Conservation (phyloP, 2,888 invertebrate species). For the Diarsia brunnea region DNA sequence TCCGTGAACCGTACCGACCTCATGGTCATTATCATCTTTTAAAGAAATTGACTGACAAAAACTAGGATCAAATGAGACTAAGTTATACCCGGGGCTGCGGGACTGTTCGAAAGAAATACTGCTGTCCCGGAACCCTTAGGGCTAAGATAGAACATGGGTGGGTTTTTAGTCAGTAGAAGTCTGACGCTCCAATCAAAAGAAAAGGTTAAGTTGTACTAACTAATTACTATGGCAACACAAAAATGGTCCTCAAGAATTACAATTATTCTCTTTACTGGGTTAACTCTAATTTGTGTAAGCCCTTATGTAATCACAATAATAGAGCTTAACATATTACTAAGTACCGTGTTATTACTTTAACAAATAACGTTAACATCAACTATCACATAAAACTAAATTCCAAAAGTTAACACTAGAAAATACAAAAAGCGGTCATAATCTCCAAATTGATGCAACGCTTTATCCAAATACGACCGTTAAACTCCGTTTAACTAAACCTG, state of each 20-base stretch:
- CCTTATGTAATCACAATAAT: neutral
- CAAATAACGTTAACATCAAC: conserved; percentile 14
- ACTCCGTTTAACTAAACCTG: conserved; percentile 29
- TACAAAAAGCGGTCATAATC: conserved; percentile 40
- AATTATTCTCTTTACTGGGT: neutral
- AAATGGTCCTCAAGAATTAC: neutral
- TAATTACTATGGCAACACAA: neutral
- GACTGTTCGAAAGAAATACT: too few species aligned
- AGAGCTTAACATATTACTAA: neutral
- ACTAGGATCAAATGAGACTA: neutral
- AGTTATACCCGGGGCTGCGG: neutral
- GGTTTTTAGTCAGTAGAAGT: too few species aligned
- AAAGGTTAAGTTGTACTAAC: neutral
- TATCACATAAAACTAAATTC: conserved; percentile 23
- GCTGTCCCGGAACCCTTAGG: too few species aligned
- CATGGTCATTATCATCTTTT: too few species aligned
- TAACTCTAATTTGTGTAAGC: neutral
- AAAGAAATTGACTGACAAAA: neutral
- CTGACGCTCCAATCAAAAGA: too few species aligned
- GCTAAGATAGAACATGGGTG: too few species aligned
- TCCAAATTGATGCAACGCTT: conserved; percentile 43
- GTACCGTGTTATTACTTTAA: neutral
- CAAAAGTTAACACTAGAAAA: conserved; percentile 36
- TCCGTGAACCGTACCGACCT: too few species aligned
- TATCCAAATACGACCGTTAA: conserved; percentile 39